Conservation (phyloP, 2,797 vertebrate species). For the Cheirogaleus major region DNA sequence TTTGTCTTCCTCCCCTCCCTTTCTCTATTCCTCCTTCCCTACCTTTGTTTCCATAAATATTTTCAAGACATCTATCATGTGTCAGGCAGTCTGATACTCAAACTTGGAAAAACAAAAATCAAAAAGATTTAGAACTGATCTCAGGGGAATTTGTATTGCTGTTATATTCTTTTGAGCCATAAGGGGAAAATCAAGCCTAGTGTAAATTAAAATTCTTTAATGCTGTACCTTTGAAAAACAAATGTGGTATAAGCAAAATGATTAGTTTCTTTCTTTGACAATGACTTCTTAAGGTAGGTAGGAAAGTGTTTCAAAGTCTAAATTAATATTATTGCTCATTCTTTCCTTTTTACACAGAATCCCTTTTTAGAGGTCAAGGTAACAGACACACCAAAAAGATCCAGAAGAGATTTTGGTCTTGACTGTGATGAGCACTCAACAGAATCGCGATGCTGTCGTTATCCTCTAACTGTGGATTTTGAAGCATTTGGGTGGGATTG, state of each 20-base stretch:
- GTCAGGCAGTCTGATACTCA: not conserved
- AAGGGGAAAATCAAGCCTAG: not conserved
- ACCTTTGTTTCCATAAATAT: not conserved
- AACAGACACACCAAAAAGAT: constrained; percentile 92
- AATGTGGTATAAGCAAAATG: not conserved
- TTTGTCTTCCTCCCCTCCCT: not conserved
- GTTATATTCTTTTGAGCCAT: not conserved
- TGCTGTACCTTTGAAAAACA: not conserved
- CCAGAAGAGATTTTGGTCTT: constrained; percentile 93
- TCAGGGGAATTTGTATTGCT: not conserved
- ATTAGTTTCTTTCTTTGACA: not conserved
- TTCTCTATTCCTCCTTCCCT: not conserved
- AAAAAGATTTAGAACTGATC: not conserved
- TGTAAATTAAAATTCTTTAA: not conserved
- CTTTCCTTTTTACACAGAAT: constrained; percentile 87
- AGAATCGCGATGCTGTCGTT: constrained; percentile 96
- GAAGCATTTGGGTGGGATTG: constrained; percentile 98
- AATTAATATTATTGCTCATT: not conserved
- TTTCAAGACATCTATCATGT: not conserved
- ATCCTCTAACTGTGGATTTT: constrained; percentile 97
- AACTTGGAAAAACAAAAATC: not conserved
- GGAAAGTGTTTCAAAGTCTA: not conserved
- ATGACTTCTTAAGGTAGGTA: not conserved
- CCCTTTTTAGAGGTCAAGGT: constrained; percentile 98
- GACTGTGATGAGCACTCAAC: constrained; percentile 97